Base-by-base conservation (phyloP, 2,888 invertebrate genomes). In the Agrilus biguttatus region DNA sequence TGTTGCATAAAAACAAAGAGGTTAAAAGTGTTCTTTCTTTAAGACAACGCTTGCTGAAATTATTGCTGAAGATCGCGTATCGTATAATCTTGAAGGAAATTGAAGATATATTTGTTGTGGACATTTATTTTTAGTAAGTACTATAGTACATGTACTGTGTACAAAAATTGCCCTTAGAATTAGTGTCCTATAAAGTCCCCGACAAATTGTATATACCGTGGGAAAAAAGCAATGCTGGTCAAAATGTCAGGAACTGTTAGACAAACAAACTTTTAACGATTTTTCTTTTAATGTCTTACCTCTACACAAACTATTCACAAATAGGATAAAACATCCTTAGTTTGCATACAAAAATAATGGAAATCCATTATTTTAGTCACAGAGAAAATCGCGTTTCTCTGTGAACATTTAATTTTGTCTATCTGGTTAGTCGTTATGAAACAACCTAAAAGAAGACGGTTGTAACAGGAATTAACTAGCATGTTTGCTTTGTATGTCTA, bases 371-470 rank as follows among this genome's bases (percentile, higher is more conserved):
- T 37, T 47, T 48, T 45, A 47, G 39, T 34, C 47, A 44, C 47
- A 49, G 49, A 47, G 45, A 45, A 45, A 38, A 37, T 35, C 8
- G 35, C 5, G 40, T 41, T 46, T 46, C 41, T 47, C 46, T 48
- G 45, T 41, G 48, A 45, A 45, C 44, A 38, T 35, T 43, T 44
- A 39, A 39, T 36, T 44, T 44, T 39, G 42, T 35, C 33, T 40
- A 44, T 47, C 45, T 47, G 45, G 46, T 42, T 37, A 38, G 42
- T 47, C 43, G 38, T 49, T 47, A 49, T 50, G 43, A 46, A 48
- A 51, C 49, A 50, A 51, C 51, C 51, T 51, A 51, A 51, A 51
- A 51, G 50, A 51, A 48, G 47, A 50, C 41, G 46, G 48, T 50
- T 49, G 48, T 48, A 48, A 44, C 47, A 47, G 13, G 35, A 39